A percentile compares a stretch with the other conserved stretches of the same genome.
Conservation (phyloP, 2,888 invertebrate species). For the Lochmaea capreae region DNA sequence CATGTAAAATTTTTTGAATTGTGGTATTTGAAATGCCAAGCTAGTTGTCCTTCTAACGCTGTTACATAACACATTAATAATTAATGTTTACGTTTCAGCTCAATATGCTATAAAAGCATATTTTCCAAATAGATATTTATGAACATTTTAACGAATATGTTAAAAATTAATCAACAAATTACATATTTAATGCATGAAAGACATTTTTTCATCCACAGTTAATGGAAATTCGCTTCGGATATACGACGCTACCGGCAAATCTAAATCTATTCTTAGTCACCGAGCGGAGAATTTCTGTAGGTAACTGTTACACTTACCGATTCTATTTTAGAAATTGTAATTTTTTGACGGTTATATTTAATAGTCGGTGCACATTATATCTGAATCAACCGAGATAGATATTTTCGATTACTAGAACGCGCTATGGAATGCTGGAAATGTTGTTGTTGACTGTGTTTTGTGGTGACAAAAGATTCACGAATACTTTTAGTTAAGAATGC, state of each 20-base stretch:
- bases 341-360: constrained; percentile 36
- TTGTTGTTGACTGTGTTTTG: constrained; percentile 14
- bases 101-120: no score
- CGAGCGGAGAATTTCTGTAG: constrained; percentile 37
- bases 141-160: no score
- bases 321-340: constrained; percentile 39
- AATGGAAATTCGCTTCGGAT: background rate
- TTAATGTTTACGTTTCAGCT: no score
- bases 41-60: no score
- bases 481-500: constrained; percentile 3
- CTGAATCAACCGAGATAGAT: constrained; percentile 26
- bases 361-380: constrained; percentile 23
- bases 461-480: constrained; percentile 4
- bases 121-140: no score
- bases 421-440: constrained; percentile 16
- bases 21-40: no score
- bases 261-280: constrained; percentile 24
- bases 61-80: no score
- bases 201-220: background rate
- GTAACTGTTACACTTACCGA: constrained; percentile 45
- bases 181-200: no score
- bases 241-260: background rate
- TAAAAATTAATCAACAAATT: no score
- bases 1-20: no score
- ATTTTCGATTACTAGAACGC: constrained; percentile 13